Conservation (phyloP, 2,888 invertebrate genomes). For the Azorinus chamasolen region DNA sequence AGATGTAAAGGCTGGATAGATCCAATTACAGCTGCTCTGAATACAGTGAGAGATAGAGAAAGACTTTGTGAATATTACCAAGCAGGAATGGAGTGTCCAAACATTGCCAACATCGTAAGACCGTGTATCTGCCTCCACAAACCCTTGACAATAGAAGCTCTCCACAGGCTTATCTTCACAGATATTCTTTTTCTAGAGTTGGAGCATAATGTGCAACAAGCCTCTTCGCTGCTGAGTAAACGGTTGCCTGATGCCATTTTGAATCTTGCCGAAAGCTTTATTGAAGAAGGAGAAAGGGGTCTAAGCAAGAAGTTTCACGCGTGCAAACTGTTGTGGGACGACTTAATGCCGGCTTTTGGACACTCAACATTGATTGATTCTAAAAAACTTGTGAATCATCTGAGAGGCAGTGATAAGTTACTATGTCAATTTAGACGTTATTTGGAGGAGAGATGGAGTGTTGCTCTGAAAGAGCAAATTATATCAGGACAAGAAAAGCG, state of each 20-base stretch:
- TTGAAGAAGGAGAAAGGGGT: background rate
- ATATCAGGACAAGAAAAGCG: background rate
- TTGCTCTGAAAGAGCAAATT: too few species aligned
- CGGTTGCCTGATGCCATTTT: conserved; percentile 15
- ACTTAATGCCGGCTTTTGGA: conserved; percentile 49
- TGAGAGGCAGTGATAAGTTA: conserved; percentile 14
- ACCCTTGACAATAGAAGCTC: conserved; percentile 4
- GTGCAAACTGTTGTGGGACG: conserved; percentile 44
- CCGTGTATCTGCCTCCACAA: conserved; percentile 27
- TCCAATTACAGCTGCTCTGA: conserved; percentile 10
- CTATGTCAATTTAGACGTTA: conserved; percentile 17
- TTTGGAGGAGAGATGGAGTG: conserved; percentile 2
- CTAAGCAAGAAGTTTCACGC: conserved; percentile 25
- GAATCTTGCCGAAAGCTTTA: conserved; percentile 3
- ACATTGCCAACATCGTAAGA: conserved; percentile 9
- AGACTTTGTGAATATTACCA: conserved; percentile 18
- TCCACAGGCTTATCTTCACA: conserved; percentile 32
- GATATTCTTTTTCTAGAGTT: conserved; percentile 54
- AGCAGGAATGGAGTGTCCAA: conserved; percentile 23
- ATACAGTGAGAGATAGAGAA: conserved; percentile 13
- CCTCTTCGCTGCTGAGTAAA: conserved; percentile 15
- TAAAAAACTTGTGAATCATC: conserved; percentile 11
- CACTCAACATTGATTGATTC: conserved; percentile 40
- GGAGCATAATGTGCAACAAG: conserved; percentile 49
- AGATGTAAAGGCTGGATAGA: conserved; percentile 41